Conservation (phyloP, 2,797 vertebrate genomes). For the Oreonectes daqikongensis region DNA sequence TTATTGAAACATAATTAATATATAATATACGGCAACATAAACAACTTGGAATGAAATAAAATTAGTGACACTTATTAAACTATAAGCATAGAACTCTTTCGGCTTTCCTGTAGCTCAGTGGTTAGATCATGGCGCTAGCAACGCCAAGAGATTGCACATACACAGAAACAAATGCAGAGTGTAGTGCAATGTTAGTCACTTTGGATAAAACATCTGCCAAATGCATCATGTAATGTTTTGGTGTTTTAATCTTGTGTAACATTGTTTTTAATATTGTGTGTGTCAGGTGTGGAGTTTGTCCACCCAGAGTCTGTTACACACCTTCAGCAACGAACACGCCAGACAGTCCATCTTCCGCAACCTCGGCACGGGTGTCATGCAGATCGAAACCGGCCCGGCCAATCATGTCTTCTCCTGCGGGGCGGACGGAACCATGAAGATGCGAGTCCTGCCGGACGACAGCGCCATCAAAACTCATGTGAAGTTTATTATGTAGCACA, state of each 20-base stretch:
- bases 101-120: too few species aligned
- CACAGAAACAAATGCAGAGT: too few species aligned
- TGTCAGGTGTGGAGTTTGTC: constrained; percentile 87
- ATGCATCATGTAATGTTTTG: too few species aligned
- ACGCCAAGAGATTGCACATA: too few species aligned
- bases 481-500: constrained; percentile 84
- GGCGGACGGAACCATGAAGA: constrained; percentile 97
- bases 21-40: too few species aligned
- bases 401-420: constrained; percentile 97
- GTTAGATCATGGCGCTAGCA: too few species aligned
- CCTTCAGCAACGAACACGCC: constrained; percentile 90
- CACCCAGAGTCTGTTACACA: constrained; percentile 84
- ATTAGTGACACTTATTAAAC: background rate
- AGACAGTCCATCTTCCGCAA: constrained; percentile 98
- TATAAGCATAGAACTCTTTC: too few species aligned
- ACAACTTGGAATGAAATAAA: too few species aligned
- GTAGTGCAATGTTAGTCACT: too few species aligned
- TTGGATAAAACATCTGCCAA: too few species aligned
- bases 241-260: too few species aligned
- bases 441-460: constrained; percentile 88
- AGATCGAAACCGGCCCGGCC: constrained; percentile 90
- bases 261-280: background rate
- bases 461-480: constrained; percentile 85
- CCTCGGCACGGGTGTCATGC: constrained; percentile 97
- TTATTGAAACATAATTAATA: too few species aligned